A percentile compares a stretch with the other conserved stretches of the same genome.
Evolutionary conservation across 2,797 vertebrate species (phyloP).

Genomic region (Clarias fuscus): DNA sequence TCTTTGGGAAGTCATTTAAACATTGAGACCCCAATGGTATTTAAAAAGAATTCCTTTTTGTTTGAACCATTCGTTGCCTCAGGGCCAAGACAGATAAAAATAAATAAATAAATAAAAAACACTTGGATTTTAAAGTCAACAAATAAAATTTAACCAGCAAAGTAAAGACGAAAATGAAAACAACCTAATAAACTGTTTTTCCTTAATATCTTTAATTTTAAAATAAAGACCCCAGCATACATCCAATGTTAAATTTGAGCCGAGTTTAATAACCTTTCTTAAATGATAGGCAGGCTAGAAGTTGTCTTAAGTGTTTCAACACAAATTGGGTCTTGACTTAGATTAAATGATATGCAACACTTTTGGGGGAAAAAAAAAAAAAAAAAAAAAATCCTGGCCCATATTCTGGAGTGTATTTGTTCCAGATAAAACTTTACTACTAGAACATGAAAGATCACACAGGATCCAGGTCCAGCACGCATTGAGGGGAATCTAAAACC

Average conservation of each 20-base stretch:
- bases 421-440: slow-evolving; percentile 52
- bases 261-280: background rate
- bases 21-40: background rate
- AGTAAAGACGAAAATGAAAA: background rate
- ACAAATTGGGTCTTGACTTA: background rate
- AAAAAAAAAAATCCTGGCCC: slow-evolving; percentile 10
- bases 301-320: background rate
- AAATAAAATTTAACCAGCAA: background rate
- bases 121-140: background rate
- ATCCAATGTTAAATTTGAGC: background rate
- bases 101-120: too few relatives aligned
- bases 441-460: slow-evolving; percentile 43
- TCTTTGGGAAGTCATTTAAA: background rate
- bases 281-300: background rate
- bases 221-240: background rate
- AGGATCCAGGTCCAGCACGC: slow-evolving; percentile 30
- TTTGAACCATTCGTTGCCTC: background rate
- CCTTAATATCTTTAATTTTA: background rate
- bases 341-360: background rate
- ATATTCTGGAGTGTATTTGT: background rate
- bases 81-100: background rate
- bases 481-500: slow-evolving; percentile 45
- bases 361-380: background rate
- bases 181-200: background rate
- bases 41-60: background rate